These are phyloP conservation scores for Lasioglossum vierecki DNA, from an alignment of 2,888 invertebrate species.

Conservation along the genomic window DNA sequence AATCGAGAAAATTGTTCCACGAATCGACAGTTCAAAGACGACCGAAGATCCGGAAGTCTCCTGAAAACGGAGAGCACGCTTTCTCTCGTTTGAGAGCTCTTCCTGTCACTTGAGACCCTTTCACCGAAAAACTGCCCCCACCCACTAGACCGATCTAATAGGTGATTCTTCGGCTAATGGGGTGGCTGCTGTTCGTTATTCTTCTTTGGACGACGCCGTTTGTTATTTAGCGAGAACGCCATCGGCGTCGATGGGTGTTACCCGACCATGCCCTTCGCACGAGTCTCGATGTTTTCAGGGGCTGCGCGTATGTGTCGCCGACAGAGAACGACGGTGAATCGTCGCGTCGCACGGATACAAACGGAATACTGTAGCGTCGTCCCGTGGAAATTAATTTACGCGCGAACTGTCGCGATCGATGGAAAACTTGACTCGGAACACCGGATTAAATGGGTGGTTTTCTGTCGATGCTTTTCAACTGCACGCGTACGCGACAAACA, in stretches of 20 bases:
- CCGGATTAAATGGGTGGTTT: conserved; percentile 12
- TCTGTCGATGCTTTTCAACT: not conserved
- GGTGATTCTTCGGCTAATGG: conserved; percentile 73
- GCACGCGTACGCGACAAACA: conserved; percentile 6
- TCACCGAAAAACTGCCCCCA: conserved; percentile 65
- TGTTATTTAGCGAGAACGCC: conserved; percentile 58
- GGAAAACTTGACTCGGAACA: not conserved
- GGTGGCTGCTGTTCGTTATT: conserved; percentile 66
- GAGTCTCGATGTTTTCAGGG: conserved; percentile 42
- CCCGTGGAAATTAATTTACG: not conserved
- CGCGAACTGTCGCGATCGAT: not conserved
- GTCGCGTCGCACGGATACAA: not conserved
- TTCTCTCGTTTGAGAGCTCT: conserved; percentile 59
- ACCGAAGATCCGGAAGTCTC: conserved; percentile 62
- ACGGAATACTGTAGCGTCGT: not conserved
- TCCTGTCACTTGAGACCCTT: conserved; percentile 77
- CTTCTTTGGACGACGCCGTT: conserved; percentile 52
- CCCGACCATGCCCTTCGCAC: conserved; percentile 50
- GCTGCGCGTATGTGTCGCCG: conserved; percentile 16
- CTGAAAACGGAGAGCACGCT: conserved; percentile 58
- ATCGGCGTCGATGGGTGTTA: conserved; percentile 51
- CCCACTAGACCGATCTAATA: conserved; percentile 68
- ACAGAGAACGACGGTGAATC: conserved; percentile 31
- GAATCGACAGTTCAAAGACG: conserved; percentile 42
- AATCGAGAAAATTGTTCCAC: not conserved